phyloP scores from a whole-genome alignment of 2,888 invertebrate genomes.

The Tipula unca region DNA sequence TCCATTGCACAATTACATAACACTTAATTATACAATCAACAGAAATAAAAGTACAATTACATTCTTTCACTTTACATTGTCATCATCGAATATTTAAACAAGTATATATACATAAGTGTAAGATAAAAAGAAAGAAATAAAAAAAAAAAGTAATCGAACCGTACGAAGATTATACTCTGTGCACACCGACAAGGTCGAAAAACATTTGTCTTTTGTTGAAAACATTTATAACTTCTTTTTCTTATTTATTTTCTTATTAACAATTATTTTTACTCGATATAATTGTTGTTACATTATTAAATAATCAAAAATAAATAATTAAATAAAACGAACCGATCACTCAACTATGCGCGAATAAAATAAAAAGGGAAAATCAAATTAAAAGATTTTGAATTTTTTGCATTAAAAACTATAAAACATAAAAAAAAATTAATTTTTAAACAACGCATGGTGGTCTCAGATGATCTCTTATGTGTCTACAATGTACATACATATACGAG shows the following conservation, averaged over 20 bases:
- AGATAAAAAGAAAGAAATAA: not conserved
- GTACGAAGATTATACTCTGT: not conserved
- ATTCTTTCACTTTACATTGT: not conserved
- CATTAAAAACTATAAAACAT: not conserved
- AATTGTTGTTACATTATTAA: not conserved
- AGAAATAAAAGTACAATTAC: not conserved
- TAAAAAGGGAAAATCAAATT: not conserved
- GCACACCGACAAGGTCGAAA: not conserved
- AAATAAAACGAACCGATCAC: not conserved
- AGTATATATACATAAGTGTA: not conserved
- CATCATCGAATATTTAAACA: not conserved
- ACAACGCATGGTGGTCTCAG: not conserved
- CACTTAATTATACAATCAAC: not conserved
- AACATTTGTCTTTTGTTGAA: not conserved
- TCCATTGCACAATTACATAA: not conserved
- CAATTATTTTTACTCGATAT: not conserved
- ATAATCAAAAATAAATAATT: slow-evolving; percentile 2
- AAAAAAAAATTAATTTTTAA: not conserved
- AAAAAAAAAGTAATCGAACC: not conserved
- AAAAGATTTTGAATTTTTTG: not conserved
- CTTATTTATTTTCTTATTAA: not conserved
- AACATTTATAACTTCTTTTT: not conserved
- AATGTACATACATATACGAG: not conserved
- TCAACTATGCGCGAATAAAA: not conserved
- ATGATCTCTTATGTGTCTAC: not conserved